A percentile compares a stretch with the other conserved stretches of the same genome.
Evolutionary conservation across 2,113 vertebrate species (phyloP).

Genomic region (Hepsetus odoe): DNA sequence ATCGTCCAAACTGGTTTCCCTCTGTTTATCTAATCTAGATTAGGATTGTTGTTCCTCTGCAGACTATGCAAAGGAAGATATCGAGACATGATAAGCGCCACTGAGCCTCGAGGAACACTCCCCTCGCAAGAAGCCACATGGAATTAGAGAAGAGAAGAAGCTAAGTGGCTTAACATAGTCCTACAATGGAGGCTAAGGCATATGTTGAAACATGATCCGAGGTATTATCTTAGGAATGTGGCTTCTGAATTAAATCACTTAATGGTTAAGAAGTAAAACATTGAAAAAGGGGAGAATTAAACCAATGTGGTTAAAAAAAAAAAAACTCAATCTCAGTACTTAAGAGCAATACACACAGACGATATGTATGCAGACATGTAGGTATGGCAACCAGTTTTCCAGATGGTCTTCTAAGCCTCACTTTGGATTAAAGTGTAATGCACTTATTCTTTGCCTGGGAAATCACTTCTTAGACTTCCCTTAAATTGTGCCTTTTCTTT

Average conservation of each 20-base stretch:
- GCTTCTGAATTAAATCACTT: background rate
- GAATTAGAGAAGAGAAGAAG: conserved; percentile 23
- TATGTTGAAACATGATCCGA: conserved; percentile 15
- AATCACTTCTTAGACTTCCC: background rate
- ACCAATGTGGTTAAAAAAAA: background rate
- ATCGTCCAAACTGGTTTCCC: background rate
- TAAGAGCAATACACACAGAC: background rate
- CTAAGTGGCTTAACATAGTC: conserved; percentile 14
- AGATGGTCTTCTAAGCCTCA: background rate
- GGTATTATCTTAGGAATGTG: conserved; percentile 2
- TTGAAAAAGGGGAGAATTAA: background rate
- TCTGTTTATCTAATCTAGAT: conserved; percentile 21
- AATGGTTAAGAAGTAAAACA: background rate
- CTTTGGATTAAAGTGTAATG: background rate
- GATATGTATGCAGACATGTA: background rate
- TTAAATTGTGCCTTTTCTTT: background rate
- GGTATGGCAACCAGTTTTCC: background rate
- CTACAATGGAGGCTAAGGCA: conserved; percentile 6
- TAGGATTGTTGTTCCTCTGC: background rate
- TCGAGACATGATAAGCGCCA: background rate
- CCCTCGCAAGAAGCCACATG: background rate
- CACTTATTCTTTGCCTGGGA: background rate
- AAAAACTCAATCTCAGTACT: background rate
- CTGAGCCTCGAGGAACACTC: conserved; percentile 9
- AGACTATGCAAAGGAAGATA: background rate